Base-by-base conservation (phyloP, 1,140 invertebrate species). In the Drosophila bocki region DNA sequence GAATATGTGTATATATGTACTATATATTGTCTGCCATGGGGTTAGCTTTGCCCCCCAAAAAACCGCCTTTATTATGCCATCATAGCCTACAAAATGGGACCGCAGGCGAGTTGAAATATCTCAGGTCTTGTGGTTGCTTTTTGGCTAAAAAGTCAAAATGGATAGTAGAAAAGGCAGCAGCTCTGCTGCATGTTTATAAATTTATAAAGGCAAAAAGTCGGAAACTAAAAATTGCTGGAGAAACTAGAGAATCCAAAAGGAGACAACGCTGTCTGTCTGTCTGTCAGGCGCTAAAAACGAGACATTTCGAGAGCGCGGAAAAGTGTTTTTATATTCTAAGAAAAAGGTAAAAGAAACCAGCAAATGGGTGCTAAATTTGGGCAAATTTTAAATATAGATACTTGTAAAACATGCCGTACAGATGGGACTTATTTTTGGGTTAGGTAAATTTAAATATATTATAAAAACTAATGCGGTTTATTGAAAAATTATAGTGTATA, bases 251-350 rank as follows among this genome's bases (percentile, higher is more conserved):
- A 48, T 22, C 39, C 13, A 41, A 45, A 45, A 44, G 44, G 29
- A 57, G 45, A 33, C 29, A 59, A 26, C 41, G 50, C 9, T 15
- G 26, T 3, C n/a, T 29, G 48, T 48, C 15, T 19, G 11, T 22
- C 51, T 22, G 35, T 56, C 53, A 26, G 35, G 33, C 13, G 22
- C 29, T 15, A 15, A 68, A 51, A 51, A 42, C 12, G 19, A 19
- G 35, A 42, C 5, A 35, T 37, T 26, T 22, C 4, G 9, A 59
- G 39, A 60, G 42, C 54, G 37, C 62, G 13, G 51, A 33, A 65
- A 61, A 45, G 51, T 67, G 67, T 44, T 75, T 78, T 75, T 57
- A 75, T 78, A 82, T 82, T 70, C 63, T 7, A 32, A 19, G 39
- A 42, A 60, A 42, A 60, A 67, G 50, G 64, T 56, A 29, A 42